Evolutionary conservation across 1,140 invertebrate genomes (phyloP).

Genomic region (Drosophila rhopaloa): DNA sequence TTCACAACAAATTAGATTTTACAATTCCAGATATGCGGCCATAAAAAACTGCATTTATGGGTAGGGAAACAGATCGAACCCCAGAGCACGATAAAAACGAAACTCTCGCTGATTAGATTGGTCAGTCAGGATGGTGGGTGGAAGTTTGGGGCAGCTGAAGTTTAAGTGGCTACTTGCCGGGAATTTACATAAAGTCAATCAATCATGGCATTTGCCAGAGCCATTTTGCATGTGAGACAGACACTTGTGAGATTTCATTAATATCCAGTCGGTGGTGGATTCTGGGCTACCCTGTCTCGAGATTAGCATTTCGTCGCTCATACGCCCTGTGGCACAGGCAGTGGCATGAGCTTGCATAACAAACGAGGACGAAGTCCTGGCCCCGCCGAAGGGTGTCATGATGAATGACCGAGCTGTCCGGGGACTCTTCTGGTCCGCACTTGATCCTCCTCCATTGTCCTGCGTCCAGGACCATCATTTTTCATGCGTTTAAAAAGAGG

Average conservation of each 20-base stretch:
- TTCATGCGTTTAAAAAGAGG: conserved; percentile 75
- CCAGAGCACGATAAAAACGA: conserved; percentile 69
- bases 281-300: conserved; percentile 10
- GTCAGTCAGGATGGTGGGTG: neutral
- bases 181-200: conserved; percentile 82
- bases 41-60: conserved; percentile 64
- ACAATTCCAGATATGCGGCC: conserved; percentile 51
- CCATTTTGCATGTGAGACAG: conserved; percentile 72
- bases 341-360: conserved; percentile 78
- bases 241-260: conserved; percentile 80
- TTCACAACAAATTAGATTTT: conserved; percentile 74
- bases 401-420: conserved; percentile 68
- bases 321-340: conserved; percentile 51
- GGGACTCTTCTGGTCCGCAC: conserved; percentile 11
- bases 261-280: conserved; percentile 54
- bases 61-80: conserved; percentile 51
- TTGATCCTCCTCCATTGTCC: conserved; percentile 34
- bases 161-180: conserved; percentile 70
- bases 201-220: conserved; percentile 71
- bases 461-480: conserved; percentile 61
- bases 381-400: conserved; percentile 72
- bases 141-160: conserved; percentile 2
- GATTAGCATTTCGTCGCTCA: conserved; percentile 81
- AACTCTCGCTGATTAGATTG: conserved; percentile 55
- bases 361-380: conserved; percentile 52